Evolutionary conservation across 2,888 invertebrate species (phyloP), one percentile per base, ranked within the genome.

Genomic region (Hymenopus coronatus): DNA sequence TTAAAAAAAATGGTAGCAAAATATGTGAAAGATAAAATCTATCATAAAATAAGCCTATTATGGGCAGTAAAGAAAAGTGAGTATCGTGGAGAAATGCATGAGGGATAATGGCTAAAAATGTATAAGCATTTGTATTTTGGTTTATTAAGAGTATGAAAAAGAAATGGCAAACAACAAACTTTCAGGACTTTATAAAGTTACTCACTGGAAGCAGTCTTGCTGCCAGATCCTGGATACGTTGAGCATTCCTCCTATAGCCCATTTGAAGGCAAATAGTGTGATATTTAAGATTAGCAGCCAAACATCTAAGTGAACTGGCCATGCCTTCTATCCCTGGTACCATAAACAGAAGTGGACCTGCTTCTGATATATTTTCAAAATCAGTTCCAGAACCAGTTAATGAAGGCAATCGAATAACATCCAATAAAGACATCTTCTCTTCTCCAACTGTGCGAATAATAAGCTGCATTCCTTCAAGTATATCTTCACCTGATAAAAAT

Each of bases 251-350:
- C 82, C 94, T 92, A 25, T 94, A 92, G 6, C 94, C 94, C 3
- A 94, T 94, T 91, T 96, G 96, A 27, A 96, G 92, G 84, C 94
- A 94, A 91, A 94, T 93, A 9, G 94, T 94, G 91, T 94, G 94
- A 90, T 93, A 93, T 91, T 94, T 94, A 82, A 96, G 92, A 46
- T 95, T 92, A 7, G 92, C 92, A 89, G 94, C 94, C 30, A 96
- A 91, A 0, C 94, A 93, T 91, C 95, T 94, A 91, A 96, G 91
- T 0, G 93, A 93, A 0, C 94, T 91, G 0, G 95, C 95, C 25
- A 95, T 94, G 0, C 96, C 92, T 91, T 89, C 84, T 88, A 91
- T 12, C 70, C 88, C 89, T 27, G 88, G 90, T 30, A 88, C 27
- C 87, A 86, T 82, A 28, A 88, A 40, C 2, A 88, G 30, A 25